phyloP scores from a whole-genome alignment of 2,888 invertebrate species.

The Athalia cordata region DNA sequence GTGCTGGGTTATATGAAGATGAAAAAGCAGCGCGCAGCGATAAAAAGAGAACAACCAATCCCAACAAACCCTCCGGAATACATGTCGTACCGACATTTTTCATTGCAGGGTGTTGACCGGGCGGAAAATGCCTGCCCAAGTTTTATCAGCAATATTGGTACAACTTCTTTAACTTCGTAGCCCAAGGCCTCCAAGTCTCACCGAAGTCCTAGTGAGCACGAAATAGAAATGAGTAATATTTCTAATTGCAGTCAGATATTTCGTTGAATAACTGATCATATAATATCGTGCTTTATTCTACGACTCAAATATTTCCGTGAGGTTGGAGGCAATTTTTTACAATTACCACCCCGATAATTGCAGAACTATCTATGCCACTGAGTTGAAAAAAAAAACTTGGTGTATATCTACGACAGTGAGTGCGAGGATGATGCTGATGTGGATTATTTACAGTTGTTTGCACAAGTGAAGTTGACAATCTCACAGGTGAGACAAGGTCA shows the following conservation, averaged over 20 bases:
- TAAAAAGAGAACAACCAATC: constrained; percentile 81
- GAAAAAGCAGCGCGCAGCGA: constrained; percentile 86
- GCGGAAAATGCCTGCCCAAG: constrained; percentile 70
- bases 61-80: constrained; percentile 82
- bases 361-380: neutral
- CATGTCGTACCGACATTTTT: constrained; percentile 86
- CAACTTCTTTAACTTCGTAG: constrained; percentile 70
- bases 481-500: neutral
- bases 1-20: constrained; percentile 89
- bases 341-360: neutral
- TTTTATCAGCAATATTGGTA: constrained; percentile 70
- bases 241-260: constrained; percentile 56
- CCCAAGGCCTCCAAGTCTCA: constrained; percentile 61
- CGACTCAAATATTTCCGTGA: constrained; percentile 22
- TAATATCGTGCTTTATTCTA: constrained; percentile 4
- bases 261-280: constrained; percentile 5
- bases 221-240: constrained; percentile 66
- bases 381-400: neutral
- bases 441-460: neutral
- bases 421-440: neutral
- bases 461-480: too few species aligned
- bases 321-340: constrained; percentile 30
- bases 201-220: constrained; percentile 57
- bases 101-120: constrained; percentile 80
- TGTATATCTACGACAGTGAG: neutral